Percentiles rank a stretch among this genome's conserved stretches.
Conservation (phyloP, 2,113 vertebrate species). For the Columbina picui region DNA sequence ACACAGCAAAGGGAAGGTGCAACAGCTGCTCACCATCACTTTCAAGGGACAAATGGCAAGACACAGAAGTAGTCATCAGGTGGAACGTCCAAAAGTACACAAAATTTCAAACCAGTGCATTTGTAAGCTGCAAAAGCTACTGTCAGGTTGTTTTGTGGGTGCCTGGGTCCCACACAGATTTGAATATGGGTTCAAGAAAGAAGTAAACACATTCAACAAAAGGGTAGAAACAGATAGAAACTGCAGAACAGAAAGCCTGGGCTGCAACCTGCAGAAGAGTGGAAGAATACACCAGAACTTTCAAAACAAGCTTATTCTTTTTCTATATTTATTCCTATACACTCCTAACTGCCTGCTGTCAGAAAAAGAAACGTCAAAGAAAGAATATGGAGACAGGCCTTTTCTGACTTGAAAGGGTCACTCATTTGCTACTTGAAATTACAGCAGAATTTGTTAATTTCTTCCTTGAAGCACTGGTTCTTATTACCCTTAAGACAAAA, state of each 20-base stretch:
- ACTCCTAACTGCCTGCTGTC: neutral
- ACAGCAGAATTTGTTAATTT: neutral
- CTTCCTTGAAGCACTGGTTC: neutral
- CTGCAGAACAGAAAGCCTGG: neutral
- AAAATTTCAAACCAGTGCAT: neutral
- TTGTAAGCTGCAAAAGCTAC: accelerated
- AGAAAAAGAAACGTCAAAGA: neutral
- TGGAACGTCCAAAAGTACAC: neutral
- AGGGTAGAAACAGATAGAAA: neutral
- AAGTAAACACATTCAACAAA: neutral
- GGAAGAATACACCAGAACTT: neutral
- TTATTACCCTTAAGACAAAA: neutral
- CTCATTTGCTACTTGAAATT: neutral
- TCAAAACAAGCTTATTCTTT: neutral
- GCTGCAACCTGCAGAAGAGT: neutral
- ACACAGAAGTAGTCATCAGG: neutral
- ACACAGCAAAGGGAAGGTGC: neutral
- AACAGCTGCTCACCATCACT: neutral
- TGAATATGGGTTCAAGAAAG: neutral
- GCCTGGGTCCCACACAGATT: neutral
- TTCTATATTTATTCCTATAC: neutral
- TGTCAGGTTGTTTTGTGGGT: neutral
- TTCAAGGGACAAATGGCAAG: neutral
- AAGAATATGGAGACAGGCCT: neutral
- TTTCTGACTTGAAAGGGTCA: neutral